Evolutionary conservation across 92 coral and sea anemone species (phyloP).

Genomic region (Parazoanthus darwini): DNA sequence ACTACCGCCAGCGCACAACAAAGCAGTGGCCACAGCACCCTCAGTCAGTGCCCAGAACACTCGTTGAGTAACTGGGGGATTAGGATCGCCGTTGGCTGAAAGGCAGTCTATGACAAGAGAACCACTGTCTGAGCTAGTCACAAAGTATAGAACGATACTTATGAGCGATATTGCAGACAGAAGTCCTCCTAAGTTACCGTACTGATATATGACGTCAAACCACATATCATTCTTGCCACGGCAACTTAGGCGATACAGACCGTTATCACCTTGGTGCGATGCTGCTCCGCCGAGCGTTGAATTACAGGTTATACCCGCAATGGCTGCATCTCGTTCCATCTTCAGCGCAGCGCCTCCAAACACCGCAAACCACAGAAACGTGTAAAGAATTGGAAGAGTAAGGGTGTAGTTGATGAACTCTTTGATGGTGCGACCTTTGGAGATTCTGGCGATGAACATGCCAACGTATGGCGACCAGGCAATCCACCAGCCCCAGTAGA

Average conservation of each 20-base stretch:
- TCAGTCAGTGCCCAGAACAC: slow-evolving; percentile 63
- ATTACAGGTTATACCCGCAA: slow-evolving; percentile 43
- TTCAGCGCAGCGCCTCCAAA: slow-evolving; percentile 52
- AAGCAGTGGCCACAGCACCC: slow-evolving; percentile 88
- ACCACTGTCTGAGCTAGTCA: slow-evolving; percentile 66
- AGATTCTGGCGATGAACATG: slow-evolving; percentile 89
- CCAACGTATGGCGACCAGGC: slow-evolving; percentile 95
- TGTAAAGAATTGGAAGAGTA: slow-evolving; percentile 44
- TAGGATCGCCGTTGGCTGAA: slow-evolving; percentile 61
- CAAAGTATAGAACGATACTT: slow-evolving; percentile 59
- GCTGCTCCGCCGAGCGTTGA: slow-evolving; percentile 42
- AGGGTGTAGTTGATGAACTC: slow-evolving; percentile 54
- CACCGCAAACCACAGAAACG: slow-evolving; percentile 49
- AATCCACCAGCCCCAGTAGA: slow-evolving; percentile 99
- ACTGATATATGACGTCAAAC: slow-evolving; percentile 50
- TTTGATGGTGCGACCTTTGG: slow-evolving; percentile 64
- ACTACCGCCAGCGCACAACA: slow-evolving; percentile 71
- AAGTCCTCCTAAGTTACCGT: slow-evolving; percentile 42
- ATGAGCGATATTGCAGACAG: slow-evolving; percentile 46
- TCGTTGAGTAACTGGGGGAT: slow-evolving; percentile 56
- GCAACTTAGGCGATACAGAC: slow-evolving; percentile 48
- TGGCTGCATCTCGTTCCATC: slow-evolving; percentile 54
- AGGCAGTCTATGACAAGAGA: slow-evolving; percentile 62
- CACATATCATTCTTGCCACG: slow-evolving; percentile 52
- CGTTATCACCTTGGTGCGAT: slow-evolving; percentile 27